Conservation (phyloP, 2,113 vertebrate species). For the Rhinolophus ferrumequinum region DNA sequence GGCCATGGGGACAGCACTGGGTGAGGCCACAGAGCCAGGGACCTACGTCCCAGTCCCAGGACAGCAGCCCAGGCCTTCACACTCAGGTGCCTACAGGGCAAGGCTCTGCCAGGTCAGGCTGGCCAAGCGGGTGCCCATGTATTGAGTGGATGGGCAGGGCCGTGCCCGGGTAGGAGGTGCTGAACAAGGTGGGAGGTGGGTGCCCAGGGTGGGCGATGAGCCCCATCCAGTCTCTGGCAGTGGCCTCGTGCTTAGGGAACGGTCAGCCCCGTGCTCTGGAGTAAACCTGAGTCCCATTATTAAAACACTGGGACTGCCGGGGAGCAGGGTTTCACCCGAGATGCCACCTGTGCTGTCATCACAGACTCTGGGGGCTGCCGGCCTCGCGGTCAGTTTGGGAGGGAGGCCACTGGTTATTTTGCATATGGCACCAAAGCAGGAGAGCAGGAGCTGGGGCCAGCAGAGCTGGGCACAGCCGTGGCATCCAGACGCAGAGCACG, state of each 20-base stretch:
- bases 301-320: fast-evolving
- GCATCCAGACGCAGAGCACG: fast-evolving
- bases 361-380: not conserved
- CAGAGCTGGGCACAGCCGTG: not conserved
- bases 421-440: too few species aligned
- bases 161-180: fast-evolving
- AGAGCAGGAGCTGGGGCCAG: not conserved
- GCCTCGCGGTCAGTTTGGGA: fast-evolving
- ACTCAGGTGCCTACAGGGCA: fast-evolving
- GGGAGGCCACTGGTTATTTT: too few species aligned
- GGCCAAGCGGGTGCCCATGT: fast-evolving
- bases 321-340: not conserved
- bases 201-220: not conserved
- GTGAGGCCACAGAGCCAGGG: not conserved
- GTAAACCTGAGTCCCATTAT: not conserved
- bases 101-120: not conserved
- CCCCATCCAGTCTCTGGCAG: not conserved
- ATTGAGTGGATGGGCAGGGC: fast-evolving
- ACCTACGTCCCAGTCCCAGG: not conserved
- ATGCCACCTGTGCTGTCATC: not conserved
- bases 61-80: not conserved
- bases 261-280: not conserved
- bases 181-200: not conserved
- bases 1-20: not conserved
- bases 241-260: not conserved